Percentiles rank a stretch among this genome's conserved stretches.
Conservation (phyloP, 2,888 invertebrate species). For the Ceramica pisi region DNA sequence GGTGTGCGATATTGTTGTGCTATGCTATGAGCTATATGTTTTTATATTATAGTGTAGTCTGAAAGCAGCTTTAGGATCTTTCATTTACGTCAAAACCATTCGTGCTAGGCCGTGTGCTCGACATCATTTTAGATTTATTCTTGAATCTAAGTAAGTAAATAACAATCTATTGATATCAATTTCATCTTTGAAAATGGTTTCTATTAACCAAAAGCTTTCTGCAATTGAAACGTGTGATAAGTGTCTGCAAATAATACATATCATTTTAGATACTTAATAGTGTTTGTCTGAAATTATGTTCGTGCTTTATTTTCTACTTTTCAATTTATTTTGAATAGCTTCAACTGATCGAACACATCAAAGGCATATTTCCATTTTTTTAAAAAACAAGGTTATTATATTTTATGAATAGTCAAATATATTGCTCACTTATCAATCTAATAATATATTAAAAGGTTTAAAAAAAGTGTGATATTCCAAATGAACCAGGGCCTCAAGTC, state of each 20-base stretch:
- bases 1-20: too few relatives aligned
- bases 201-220: not conserved
- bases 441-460: not conserved
- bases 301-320: not conserved
- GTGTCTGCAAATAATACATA: not conserved
- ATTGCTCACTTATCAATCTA: not conserved
- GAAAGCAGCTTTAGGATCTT: too few relatives aligned
- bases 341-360: not conserved
- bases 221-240: not conserved
- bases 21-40: too few relatives aligned
- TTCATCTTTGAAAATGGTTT: not conserved
- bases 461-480: not conserved
- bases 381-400: not conserved
- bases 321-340: not conserved
- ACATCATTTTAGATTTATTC: not conserved
- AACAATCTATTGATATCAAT: not conserved
- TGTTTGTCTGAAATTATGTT: not conserved
- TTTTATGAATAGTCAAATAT: not conserved
- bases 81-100: too few relatives aligned
- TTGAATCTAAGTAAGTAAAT: not conserved
- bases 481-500: too few relatives aligned
- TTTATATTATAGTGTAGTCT: too few relatives aligned
- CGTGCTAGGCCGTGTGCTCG: too few relatives aligned
- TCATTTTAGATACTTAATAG: too few relatives aligned
- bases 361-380: not conserved